Evolutionary conservation across 2,113 vertebrate species (phyloP), one percentile per base, ranked within the genome.

Genomic region (Chauna torquata): DNA sequence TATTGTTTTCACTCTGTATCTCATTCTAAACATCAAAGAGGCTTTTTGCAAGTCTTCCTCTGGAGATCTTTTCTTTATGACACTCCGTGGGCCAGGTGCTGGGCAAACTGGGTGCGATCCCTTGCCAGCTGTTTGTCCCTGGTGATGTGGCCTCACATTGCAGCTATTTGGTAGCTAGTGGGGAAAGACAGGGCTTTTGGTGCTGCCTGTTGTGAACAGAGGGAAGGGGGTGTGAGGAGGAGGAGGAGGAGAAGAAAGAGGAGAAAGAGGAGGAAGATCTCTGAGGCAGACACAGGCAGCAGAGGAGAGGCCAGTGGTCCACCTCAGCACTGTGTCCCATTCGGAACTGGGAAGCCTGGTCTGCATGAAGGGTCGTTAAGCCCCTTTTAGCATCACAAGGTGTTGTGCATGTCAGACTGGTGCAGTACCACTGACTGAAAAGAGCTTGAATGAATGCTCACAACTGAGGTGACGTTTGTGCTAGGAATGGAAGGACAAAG

Each of bases 271-370:
- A 45, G 6, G 34, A 81, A 36, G 24, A 38, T 38, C 24, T 77
- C 20, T 50, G 61, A 23, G 40, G 16, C 36, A 86, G 59, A 54
- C 11, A 62, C 0, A 78, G 22, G 9, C 42, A 88, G 44, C 36
- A 78, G n/a, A 62, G 28, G 16, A 50, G 40, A 80, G 28, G 19
- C 12, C 27, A 75, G 32, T 0, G 3, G 7, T 79, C 58, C 11
- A 4, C 15, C 30, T 65, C 66, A 45, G 18, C 49, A 36, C 5
- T 0, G 0, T 68, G 38, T 5, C 14, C 17, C 28, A 9, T 8
- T 28, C 4, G 58, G 12, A 12, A 36, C 22, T 52, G 22, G 27
- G 47, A 36, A 70, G 3, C 66, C 72, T 2, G 2, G 28, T 44
- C 44, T 40, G 11, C 8, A 3, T 11, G 9, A 30, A 8, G 8